Evolutionary conservation across 2,113 vertebrate genomes (phyloP).

Genomic region (Elgaria multicarinata): DNA sequence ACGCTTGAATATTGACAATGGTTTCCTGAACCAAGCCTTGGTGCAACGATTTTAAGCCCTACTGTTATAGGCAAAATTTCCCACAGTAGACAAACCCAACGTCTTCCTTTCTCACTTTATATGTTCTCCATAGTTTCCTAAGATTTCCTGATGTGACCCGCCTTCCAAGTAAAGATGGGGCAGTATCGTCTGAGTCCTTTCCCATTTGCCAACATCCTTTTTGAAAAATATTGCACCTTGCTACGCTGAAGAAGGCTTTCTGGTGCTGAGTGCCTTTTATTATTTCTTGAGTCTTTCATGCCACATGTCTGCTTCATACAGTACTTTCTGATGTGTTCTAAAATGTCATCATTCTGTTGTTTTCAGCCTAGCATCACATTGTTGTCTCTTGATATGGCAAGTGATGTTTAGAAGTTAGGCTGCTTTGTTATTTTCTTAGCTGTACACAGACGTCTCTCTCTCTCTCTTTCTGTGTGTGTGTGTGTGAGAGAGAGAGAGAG

Average conservation of each 20-base stretch:
- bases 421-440: conserved; percentile 1
- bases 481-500: too few relatives aligned
- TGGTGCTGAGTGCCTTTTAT: neutral
- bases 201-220: neutral
- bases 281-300: neutral
- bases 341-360: conserved; percentile 1
- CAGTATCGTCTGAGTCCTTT: neutral
- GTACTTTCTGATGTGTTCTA: neutral
- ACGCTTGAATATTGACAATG: neutral
- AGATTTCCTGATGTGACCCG: neutral
- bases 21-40: neutral
- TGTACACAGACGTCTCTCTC: neutral
- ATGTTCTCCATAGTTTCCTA: neutral
- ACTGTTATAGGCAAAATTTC: neutral
- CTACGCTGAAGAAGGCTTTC: neutral
- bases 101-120: neutral
- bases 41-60: neutral
- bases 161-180: neutral
- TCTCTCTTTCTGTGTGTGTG: neutral
- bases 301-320: neutral
- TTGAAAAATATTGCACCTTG: neutral
- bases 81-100: neutral
- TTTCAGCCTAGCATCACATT: neutral
- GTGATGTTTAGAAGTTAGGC: neutral
- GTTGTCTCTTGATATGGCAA: neutral